These are phyloP conservation scores for Papilio dardanus DNA, from an alignment of 1,140 invertebrate species.

Conservation along the genomic window DNA sequence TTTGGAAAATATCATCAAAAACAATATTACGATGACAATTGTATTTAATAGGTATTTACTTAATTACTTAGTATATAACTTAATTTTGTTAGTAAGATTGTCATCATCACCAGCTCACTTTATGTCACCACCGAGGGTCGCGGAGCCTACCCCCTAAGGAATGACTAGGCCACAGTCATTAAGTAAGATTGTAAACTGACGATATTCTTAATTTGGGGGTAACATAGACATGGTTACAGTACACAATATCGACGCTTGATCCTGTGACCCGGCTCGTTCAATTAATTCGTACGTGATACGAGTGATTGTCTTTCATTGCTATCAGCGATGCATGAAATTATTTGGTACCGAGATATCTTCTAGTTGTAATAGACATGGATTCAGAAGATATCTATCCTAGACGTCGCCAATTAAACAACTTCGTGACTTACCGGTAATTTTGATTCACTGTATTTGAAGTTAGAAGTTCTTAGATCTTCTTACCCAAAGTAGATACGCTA, in stretches of 20 bases:
- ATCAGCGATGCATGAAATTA: background rate
- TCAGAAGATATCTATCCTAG: background rate
- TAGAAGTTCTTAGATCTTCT: too few relatives aligned
- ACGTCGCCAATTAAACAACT: background rate
- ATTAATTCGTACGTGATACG: conserved; percentile 16
- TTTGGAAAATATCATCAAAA: background rate
- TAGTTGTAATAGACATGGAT: background rate
- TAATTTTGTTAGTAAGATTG: too few relatives aligned
- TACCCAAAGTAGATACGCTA: too few relatives aligned
- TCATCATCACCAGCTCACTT: too few relatives aligned
- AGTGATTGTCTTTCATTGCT: background rate
- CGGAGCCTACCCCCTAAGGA: too few relatives aligned
- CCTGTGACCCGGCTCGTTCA: background rate
- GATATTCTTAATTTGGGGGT: background rate
- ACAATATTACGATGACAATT: too few relatives aligned
- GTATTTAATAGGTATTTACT: too few relatives aligned
- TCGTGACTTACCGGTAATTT: too few relatives aligned
- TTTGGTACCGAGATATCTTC: background rate
- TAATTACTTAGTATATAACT: too few relatives aligned
- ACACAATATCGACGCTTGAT: background rate
- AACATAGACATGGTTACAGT: background rate
- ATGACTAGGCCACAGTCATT: too few relatives aligned
- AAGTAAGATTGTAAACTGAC: background rate
- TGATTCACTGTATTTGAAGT: too few relatives aligned
- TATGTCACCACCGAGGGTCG: too few relatives aligned